Evolutionary conservation across 1,140 invertebrate species (phyloP).

Genomic region (Sycobia sp.): DNA sequence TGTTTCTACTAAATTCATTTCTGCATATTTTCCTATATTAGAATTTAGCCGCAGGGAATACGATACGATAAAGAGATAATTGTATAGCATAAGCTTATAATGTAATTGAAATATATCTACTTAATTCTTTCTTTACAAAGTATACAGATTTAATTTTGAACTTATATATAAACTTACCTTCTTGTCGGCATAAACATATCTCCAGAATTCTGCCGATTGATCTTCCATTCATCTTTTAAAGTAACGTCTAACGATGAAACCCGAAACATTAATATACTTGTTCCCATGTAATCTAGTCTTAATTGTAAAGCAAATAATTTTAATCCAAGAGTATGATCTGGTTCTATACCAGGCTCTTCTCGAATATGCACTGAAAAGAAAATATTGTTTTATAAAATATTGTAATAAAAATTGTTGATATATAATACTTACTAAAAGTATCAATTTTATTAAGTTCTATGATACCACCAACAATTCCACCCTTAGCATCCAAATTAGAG

Average conservation of each 20-base stretch:
- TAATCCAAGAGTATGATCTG: conserved; percentile 85
- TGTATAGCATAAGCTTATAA: no score
- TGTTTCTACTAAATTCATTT: no score
- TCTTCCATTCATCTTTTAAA: conserved; percentile 84
- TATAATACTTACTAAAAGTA: conserved; percentile 74
- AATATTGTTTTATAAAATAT: conserved; percentile 8
- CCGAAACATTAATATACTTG: conserved; percentile 87
- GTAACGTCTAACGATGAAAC: conserved; percentile 82
- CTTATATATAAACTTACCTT: no score
- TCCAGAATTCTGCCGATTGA: conserved; percentile 56
- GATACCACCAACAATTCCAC: conserved; percentile 93
- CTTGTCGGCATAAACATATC: conserved; percentile 65
- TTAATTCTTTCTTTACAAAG: no score
- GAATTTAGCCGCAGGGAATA: no score
- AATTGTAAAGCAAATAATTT: conserved; percentile 85
- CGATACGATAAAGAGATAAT: no score
- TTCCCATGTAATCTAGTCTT: conserved; percentile 95
- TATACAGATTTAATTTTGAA: no score
- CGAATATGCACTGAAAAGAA: conserved; percentile 75
- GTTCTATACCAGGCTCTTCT: conserved; percentile 88
- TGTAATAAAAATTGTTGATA: conserved; percentile 10
- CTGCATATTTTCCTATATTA: no score
- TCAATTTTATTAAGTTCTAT: conserved; percentile 90
- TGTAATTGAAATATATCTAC: no score
- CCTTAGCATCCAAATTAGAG: conserved; percentile 92